Conservation (phyloP, 2,888 invertebrate genomes). For the Bhutanitis thaidina region DNA sequence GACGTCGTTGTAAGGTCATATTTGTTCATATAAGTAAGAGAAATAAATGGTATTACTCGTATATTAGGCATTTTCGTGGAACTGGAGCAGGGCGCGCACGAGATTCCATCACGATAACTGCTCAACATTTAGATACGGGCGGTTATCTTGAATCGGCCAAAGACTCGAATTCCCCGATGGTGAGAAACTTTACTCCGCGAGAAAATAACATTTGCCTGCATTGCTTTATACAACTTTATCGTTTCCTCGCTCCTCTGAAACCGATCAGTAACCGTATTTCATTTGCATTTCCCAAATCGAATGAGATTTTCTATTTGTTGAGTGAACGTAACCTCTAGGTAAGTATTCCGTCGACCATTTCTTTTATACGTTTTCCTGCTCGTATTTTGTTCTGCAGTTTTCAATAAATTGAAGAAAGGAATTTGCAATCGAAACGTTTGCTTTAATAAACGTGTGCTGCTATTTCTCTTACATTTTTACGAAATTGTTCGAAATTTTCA, state of each 20-base stretch:
- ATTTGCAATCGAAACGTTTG: too few relatives aligned
- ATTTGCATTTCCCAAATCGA: constrained; percentile 11
- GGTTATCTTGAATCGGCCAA: constrained; percentile 2
- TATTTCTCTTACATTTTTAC: too few relatives aligned
- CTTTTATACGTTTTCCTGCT: too few relatives aligned
- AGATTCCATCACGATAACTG: constrained; percentile 13
- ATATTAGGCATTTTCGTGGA: too few relatives aligned
- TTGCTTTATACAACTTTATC: constrained; percentile 7
- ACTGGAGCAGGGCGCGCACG: too few relatives aligned
- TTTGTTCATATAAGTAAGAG: too few relatives aligned
- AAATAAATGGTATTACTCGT: too few relatives aligned
- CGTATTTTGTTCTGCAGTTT: too few relatives aligned
- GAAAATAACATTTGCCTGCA: constrained; percentile 4
- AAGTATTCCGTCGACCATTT: neutral
- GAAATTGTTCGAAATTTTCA: too few relatives aligned
- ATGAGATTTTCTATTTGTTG: constrained; percentile 3
- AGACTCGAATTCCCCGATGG: neutral
- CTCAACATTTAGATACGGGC: constrained; percentile 3
- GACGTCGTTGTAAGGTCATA: too few relatives aligned
- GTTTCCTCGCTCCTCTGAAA: neutral
- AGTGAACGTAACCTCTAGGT: neutral
- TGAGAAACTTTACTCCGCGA: neutral
- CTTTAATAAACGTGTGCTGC: too few relatives aligned
- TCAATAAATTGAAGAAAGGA: too few relatives aligned
- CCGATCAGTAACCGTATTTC: constrained; percentile 5